Evolutionary conservation across 2,797 vertebrate genomes (phyloP).

Genomic region (Lindbergichthys nudifrons): DNA sequence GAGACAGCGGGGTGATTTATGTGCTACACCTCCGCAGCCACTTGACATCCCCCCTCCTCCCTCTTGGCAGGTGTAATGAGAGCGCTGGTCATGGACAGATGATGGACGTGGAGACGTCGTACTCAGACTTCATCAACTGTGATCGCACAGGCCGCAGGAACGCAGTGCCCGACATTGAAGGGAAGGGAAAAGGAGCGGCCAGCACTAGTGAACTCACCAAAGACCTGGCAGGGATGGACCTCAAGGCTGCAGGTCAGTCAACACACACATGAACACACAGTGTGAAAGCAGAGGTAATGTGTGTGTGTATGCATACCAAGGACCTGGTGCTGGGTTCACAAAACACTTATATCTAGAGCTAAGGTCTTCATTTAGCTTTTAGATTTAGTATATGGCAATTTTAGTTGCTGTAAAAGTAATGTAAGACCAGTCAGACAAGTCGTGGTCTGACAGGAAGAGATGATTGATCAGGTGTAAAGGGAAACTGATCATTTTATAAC

Average conservation of each 20-base stretch:
- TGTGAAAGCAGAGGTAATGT: not conserved
- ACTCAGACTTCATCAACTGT: slow-evolving; percentile 96
- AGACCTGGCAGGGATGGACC: slow-evolving; percentile 89
- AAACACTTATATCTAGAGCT: not conserved
- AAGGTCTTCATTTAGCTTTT: not conserved
- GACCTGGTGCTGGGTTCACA: too few relatives aligned
- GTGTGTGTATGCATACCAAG: not conserved
- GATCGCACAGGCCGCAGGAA: slow-evolving; percentile 97
- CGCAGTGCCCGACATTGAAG: slow-evolving; percentile 93
- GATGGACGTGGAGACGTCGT: slow-evolving; percentile 97
- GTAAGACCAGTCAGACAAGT: not conserved
- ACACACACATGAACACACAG: not conserved
- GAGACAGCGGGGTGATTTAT: slow-evolving; percentile 35
- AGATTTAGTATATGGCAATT: not conserved
- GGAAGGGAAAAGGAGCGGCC: slow-evolving; percentile 76
- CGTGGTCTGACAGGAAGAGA: not conserved
- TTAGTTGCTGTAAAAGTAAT: not conserved
- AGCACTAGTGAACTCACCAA: slow-evolving; percentile 90
- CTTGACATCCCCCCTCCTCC: slow-evolving; percentile 28
- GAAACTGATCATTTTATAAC: not conserved
- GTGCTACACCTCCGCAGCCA: slow-evolving; percentile 20
- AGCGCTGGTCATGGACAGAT: slow-evolving; percentile 89
- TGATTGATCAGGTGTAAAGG: not conserved
- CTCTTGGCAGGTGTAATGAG: slow-evolving; percentile 79
- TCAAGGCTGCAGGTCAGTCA: slow-evolving; percentile 82